Conservation (phyloP, 2,113 vertebrate species). For the Syngnathus typhle region DNA sequence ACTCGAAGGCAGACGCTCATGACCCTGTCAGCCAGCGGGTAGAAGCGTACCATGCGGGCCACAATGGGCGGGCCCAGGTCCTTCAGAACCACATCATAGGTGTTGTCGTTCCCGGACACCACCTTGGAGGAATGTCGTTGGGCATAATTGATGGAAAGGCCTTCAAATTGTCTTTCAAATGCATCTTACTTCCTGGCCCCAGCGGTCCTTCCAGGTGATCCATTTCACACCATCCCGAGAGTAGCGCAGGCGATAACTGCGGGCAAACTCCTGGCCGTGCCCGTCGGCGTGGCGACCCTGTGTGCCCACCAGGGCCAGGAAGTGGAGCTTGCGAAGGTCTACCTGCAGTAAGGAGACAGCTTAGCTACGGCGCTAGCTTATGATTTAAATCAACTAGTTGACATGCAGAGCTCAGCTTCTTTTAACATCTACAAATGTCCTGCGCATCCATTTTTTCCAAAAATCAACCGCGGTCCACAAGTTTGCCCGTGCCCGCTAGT, state of each 20-base stretch:
- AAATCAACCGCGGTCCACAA: no score
- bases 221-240: conserved; percentile 83
- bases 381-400: no score
- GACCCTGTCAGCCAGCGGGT: conserved; percentile 84
- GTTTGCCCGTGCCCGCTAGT: no score
- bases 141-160: conserved; percentile 5
- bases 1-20: conserved; percentile 94
- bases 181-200: conserved; percentile 77
- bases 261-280: conserved; percentile 87
- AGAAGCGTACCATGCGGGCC: conserved; percentile 83
- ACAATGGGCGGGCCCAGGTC: conserved; percentile 86
- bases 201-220: conserved; percentile 86
- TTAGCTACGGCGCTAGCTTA: neutral
- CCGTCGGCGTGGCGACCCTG: conserved; percentile 89
- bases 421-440: no score
- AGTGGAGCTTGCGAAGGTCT: conserved; percentile 77
- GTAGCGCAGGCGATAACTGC: conserved; percentile 81
- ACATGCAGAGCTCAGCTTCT: no score
- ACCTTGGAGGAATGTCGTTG: conserved; percentile 63
- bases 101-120: conserved; percentile 88
- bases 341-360: conserved; percentile 50
- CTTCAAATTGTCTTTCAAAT: conserved; percentile 21
- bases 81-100: conserved; percentile 85
- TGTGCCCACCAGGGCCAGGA: conserved; percentile 86
- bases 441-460: no score